phyloP scores from a whole-genome alignment of 2,797 vertebrate genomes.

The Sphaeramia orbicularis region DNA sequence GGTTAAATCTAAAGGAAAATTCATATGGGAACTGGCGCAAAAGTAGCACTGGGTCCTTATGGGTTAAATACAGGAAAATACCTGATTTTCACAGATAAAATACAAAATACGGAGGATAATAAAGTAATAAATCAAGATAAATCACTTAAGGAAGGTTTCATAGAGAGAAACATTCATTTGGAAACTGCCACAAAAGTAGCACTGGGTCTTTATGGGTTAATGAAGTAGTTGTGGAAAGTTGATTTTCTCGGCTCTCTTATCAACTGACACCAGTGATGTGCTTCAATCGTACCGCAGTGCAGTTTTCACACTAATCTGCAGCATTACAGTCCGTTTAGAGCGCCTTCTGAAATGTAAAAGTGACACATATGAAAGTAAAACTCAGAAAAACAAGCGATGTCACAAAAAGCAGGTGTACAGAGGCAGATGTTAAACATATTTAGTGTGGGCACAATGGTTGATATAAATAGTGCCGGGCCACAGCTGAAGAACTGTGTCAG shows the following conservation, averaged over 20 bases:
- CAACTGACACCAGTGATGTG: neutral
- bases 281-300: conserved; percentile 22
- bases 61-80: too few relatives aligned
- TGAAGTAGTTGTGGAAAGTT: too few relatives aligned
- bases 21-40: too few relatives aligned
- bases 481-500: conserved; percentile 44
- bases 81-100: too few relatives aligned
- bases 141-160: too few relatives aligned
- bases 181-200: too few relatives aligned
- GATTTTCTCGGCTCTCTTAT: neutral
- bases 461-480: conserved; percentile 43
- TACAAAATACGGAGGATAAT: too few relatives aligned
- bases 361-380: conserved; percentile 23
- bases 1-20: too few relatives aligned
- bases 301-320: conserved; percentile 26
- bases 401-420: conserved; percentile 34
- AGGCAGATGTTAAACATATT: conserved; percentile 34
- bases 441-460: conserved; percentile 16
- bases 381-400: conserved; percentile 26
- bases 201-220: too few relatives aligned
- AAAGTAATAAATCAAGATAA: too few relatives aligned
- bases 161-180: too few relatives aligned
- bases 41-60: too few relatives aligned
- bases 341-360: conserved; percentile 2
- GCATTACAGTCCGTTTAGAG: neutral